Evolutionary conservation across 2,797 vertebrate genomes (phyloP), one percentile per base, ranked within the genome.

Genomic region (Harpagifer antarcticus): DNA sequence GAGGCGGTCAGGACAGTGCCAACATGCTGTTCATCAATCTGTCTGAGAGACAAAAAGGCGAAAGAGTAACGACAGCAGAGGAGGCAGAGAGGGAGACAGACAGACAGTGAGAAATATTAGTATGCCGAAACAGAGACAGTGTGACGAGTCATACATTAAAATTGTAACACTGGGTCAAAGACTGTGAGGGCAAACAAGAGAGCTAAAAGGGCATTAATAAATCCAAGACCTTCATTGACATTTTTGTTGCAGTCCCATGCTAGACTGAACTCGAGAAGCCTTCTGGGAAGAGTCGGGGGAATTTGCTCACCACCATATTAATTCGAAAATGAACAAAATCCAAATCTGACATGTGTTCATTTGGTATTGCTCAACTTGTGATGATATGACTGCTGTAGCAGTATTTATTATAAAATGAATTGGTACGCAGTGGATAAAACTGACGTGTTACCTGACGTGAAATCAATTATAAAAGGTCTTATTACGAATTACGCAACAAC

Each of bases 1-100:
- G 23, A 65, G 69, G 23, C 44, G n/a, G 49, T 9, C 27, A 3
- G 14, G 47, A 49, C 40, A 10, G 49, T 11, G 72, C 76, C 86
- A 86, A 79, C 56, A 68, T 68, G 71, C 75, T 58, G 64, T 71
- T 65, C 47, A 54, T 73, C 70, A 57, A 31, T 52, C 58, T 19
- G 55, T 53, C 54, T 68, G 53, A 54, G 16, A 45, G 54, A 65
- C 61, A 61, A 67, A n/a, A 37, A 47, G 44, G 40, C 5, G 9
- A 49, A 52, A 40, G 48, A 52, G 4, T 66, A 40, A 42, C n/a
- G 64, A 72, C 52, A 69, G 27, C n/a, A 44, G 55, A 56, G 20
- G 64, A 55, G 44, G 55, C n/a, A n/a, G 19, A 58, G 23, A 67
- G n/a, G 55, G 44, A 47, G 56, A 64, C 57, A 60, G 58, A 48